Base-by-base conservation (phyloP, 2,113 vertebrate genomes). In the Gadus chalcogrammus region DNA sequence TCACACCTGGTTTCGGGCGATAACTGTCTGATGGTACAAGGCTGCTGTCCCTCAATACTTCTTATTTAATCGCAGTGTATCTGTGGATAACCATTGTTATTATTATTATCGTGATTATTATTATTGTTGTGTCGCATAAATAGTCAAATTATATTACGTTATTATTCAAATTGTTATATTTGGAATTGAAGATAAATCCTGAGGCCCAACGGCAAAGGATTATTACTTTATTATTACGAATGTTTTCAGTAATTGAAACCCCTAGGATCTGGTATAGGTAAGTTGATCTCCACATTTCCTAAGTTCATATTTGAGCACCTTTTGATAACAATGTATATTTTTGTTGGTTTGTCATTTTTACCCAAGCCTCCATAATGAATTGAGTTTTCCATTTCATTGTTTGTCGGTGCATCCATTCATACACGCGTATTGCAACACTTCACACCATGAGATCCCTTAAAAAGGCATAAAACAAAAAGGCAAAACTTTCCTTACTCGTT, bases 321-420 rank as follows among this genome's bases (percentile, higher is more conserved):
- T 58, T 9, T 48, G 42, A 48, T 13, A 48, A 48, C 42, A 9
- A 48, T 48, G 42, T 48, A 9, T 13, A 7, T 11, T 48, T 48
- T 48, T 48, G 5, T 56, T 75, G 53, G 69, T 65, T 28, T 64
- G 15, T 64, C 24, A 38, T 38, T n/a, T 17, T 22, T 61, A 31
- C 42, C 42, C 27, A 22, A 72, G 61, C 22, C 65, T 31, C 31
- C 31, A 42, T 52, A 15, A 64, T 67, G 2, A 48, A 65, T 64
- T 13, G 58, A 65, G 68, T 76, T 74, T 71, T 0, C 22, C 77
- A 79, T 79, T 77, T 68, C 78, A 79, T 75, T 61, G 16, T 77
- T 0, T 70, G 38, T 68, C 73, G 38, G 15, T 18, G 71, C 79
- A 83, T 68, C 56, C 67, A 27, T 64, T 52, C 48, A 15, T 1